Base-by-base conservation (phyloP, 2,797 vertebrate species). In the Poecilia gillii region DNA sequence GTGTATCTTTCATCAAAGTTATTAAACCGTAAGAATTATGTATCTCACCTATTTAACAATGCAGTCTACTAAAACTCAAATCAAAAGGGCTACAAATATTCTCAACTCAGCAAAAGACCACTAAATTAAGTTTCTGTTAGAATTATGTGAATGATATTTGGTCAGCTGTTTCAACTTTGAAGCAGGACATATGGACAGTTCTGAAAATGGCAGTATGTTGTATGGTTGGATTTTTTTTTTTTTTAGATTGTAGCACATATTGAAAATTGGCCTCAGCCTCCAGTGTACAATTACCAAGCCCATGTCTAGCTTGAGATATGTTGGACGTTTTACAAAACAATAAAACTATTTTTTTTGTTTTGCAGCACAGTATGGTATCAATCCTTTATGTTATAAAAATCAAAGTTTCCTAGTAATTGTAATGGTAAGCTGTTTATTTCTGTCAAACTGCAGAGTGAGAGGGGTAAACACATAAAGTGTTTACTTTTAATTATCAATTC, bases 201-300 rank as follows among this genome's bases (percentile, higher is more conserved):
- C 78, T 88, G 71, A 78, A 87, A 91, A 81, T 89, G 11, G 11
- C 89, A 91, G 89, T 78, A 76, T 66, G 74, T 86, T 90, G 78
- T 78, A 77, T 86, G 89, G 84, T 74, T 83, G 83, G 90, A 75
- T 87, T 76, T 72, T 41, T 41, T 41, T 41, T 41, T 41, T 41
- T 39, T 39, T 39, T 39, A 62, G 80, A 88, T 81, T 80, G 53
- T 80, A 85, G 36, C 79, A 79, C 39, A 79, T 76, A 75, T 84
- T 85, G 46, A 78, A 79, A 86, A 64, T 78, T 85, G 88, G 77
- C 88, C 79, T 68, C 77, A 46, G 12, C 85, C 70, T 81, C 79
- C 4, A 9, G 51, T 74, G 49, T 75, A 68, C 66, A 25, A 39
- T 66, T 41, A 41, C n/a, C 20, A 43, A 68, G 12, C 20, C 4